Evolutionary conservation across 2,113 vertebrate genomes (phyloP), one percentile per base, ranked within the genome.

Genomic region (Eptatretus burgeri): DNA sequence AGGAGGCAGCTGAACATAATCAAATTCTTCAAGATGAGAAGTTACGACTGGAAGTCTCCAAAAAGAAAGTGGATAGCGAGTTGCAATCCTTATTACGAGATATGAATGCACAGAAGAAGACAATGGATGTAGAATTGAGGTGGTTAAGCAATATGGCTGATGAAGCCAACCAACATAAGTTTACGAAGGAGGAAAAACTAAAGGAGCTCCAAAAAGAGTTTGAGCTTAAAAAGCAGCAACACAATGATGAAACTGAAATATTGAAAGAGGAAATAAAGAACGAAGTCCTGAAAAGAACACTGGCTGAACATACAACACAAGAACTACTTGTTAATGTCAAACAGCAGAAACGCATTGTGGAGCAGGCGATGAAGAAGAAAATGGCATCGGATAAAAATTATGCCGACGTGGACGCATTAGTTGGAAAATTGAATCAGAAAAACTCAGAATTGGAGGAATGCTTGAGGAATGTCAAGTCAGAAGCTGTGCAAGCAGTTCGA

Each of bases 201-300:
- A 82, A 88, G 64, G 80, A 81, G 70, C 75, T 77, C 64, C 78
- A 95, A 63, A 87, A 95, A 75, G 88, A 94, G 71, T 85, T 91
- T 71, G 91, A 88, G 0, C 77, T 77, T 2, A 85, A 88, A 67
- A 88, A 94, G 77, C 91, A 93, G 70, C 82, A 83, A 10, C 83
- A 89, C 66, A 93, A 93, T 0, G 87, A 91, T 63, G 82, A 88
- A 73, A 87, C 27, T 41, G 27, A 41, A 41, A 41, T 5, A 41
- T 41, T 41, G 27, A 41, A 41, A 41, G 27, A 41, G 7, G 27
- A 41, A 41, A 41, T 41, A 41, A 41, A 41, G 27, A 41, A 41
- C 3, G 27, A 41, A 41, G 27, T 41, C 27, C 27, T 41, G 27
- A 41, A 41, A 41, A 41, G 27, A 41, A 41, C 27, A 41, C 27